Base-by-base conservation (phyloP, 2,888 invertebrate species). In the Drosophila pseudotakahashii region DNA sequence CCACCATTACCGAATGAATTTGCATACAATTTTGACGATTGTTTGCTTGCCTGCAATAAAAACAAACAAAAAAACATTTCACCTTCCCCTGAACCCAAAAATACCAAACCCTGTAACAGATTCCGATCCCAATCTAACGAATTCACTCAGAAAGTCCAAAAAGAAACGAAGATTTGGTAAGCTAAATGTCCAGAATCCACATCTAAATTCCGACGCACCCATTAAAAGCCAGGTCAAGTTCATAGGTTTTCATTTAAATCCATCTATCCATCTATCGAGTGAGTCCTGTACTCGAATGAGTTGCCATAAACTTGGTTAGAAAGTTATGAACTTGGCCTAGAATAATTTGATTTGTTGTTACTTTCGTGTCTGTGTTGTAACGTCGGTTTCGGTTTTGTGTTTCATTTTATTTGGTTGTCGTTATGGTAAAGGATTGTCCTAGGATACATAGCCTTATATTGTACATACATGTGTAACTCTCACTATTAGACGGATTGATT, bases 151-250 rank as follows among this genome's bases (percentile, higher is more conserved):
- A 90, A 92, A 91, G 89, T 85, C 89, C 69, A 91, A 91, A 89
- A 92, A 92, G 90, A 92, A 90, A 90, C 89, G 91, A 86, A 90
- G 91, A 90, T 92, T 92, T 89, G 92, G 92, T 92, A 92, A 92
- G 92, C 81, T 34, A 48, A 77, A 72, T 66, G 41, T 55, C 63
- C 45, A 51, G 61, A 59, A 58, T 16, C 41, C 63, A 58, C 62
- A 72, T 70, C 45, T 59, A 42, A 51, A 41, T 23, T 47, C 16
- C 19, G 42, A 32, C 6, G 53, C 73, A 69, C 50, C 16, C 19
- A 23, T 19, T 23, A 41, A 34, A 47, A 34, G 6, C 4, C 19
- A 34, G 44, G 69, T 41, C 58, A 58, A 68, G 58, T 58, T 58
- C 58, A 39, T 47, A 14, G n/a, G 19, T 19, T 19, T 19, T 2